phyloP scores from a whole-genome alignment of 2,888 invertebrate species.

The Dioctria linearis region DNA sequence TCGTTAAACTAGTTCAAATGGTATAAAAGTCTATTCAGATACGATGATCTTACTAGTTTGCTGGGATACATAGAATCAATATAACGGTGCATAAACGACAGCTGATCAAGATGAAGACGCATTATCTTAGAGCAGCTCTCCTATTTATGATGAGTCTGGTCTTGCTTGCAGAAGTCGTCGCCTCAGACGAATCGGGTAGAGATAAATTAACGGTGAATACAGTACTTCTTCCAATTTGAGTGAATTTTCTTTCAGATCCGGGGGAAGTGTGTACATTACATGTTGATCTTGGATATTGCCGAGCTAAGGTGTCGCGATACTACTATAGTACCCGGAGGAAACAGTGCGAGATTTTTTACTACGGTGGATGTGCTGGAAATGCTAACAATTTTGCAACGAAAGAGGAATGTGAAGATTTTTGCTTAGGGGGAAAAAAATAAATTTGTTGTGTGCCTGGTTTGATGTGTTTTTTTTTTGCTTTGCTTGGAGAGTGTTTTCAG shows the following conservation, averaged over 20 bases:
- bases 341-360: slow-evolving; percentile 77
- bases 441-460: too few relatives aligned
- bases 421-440: slow-evolving; percentile 5
- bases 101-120: neutral
- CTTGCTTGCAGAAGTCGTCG: neutral
- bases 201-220: neutral
- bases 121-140: neutral
- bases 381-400: slow-evolving; percentile 80
- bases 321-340: slow-evolving; percentile 75
- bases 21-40: slow-evolving; percentile 43
- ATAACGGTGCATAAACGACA: neutral
- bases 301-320: slow-evolving; percentile 82
- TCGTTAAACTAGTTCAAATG: slow-evolving; percentile 12
- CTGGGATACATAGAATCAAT: neutral
- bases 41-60: slow-evolving; percentile 2
- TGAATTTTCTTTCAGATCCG: slow-evolving; percentile 59
- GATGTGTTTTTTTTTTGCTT: too few relatives aligned
- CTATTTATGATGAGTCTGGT: neutral
- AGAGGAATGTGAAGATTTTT: slow-evolving; percentile 73
- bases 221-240: neutral
- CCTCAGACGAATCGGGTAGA: slow-evolving; percentile 16
- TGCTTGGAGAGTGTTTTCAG: too few relatives aligned
- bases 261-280: slow-evolving; percentile 78
- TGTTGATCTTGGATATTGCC: slow-evolving; percentile 81
- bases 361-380: slow-evolving; percentile 83